Conservation (phyloP, 2,888 invertebrate species). For the Pachycephus smyrnensis region DNA sequence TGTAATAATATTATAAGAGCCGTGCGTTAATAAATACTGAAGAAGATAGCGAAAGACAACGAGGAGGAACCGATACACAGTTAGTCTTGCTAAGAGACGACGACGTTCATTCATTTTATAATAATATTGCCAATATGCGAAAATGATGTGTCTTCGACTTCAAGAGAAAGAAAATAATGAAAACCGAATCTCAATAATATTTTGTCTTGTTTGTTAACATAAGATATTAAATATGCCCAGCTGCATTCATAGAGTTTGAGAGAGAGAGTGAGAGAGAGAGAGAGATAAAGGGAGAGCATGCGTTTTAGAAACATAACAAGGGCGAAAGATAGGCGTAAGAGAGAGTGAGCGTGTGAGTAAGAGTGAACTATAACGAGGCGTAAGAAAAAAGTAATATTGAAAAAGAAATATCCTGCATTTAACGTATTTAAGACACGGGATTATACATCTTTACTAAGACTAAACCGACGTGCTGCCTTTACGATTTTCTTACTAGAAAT, state of each 20-base stretch:
- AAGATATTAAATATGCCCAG: constrained; percentile 37
- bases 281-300: not conserved
- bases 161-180: not conserved
- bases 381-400: not conserved
- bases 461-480: constrained; percentile 51
- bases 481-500: constrained; percentile 31
- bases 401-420: constrained; percentile 26
- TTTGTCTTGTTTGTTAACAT: constrained; percentile 41
- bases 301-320: not conserved
- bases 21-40: not conserved
- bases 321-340: not conserved
- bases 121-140: not conserved
- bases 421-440: constrained; percentile 29
- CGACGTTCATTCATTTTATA: not conserved
- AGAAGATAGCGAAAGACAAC: not conserved
- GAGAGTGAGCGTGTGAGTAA: not conserved
- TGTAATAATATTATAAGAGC: not conserved
- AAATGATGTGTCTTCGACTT: not conserved
- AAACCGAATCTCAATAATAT: constrained; percentile 9
- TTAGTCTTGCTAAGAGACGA: not conserved
- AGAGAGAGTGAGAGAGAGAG: not conserved
- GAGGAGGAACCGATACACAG: not conserved
- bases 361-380: not conserved
- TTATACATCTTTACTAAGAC: constrained; percentile 27
- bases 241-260: constrained; percentile 52